These are phyloP conservation scores for Plecotus auritus DNA, from an alignment of 2,113 vertebrate species.

Conservation along the genomic window DNA sequence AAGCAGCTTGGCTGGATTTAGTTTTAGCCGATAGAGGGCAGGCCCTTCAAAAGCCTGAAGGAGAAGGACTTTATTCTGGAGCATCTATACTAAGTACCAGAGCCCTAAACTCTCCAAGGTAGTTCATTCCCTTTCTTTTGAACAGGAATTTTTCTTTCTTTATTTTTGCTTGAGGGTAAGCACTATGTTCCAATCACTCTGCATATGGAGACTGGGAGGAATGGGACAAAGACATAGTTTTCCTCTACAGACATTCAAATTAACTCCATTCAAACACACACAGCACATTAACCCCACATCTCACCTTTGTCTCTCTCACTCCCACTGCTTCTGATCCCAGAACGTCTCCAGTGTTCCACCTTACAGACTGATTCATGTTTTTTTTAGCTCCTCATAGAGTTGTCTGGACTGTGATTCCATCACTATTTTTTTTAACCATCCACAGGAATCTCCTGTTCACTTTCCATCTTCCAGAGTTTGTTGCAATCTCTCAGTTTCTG, in stretches of 20 bases:
- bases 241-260: neutral
- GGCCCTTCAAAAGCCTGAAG: neutral
- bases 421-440: neutral
- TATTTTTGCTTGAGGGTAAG: neutral
- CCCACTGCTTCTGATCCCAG: neutral
- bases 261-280: neutral
- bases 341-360: neutral
- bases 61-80: neutral
- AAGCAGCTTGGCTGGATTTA: neutral
- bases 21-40: neutral
- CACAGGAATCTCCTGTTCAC: neutral
- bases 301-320: neutral
- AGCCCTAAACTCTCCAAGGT: neutral
- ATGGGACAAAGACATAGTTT: neutral
- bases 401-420: neutral
- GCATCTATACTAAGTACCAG: neutral
- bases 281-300: rapidly evolving
- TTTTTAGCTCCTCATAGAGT: neutral
- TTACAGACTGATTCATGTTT: neutral
- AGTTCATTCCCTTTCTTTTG: neutral
- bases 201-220: neutral
- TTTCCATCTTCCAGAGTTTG: neutral
- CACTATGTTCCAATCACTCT: neutral
- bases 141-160: neutral
- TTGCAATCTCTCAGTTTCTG: neutral